Base-by-base conservation (phyloP, 2,888 invertebrate species). In the Hyppa rectilinea region DNA sequence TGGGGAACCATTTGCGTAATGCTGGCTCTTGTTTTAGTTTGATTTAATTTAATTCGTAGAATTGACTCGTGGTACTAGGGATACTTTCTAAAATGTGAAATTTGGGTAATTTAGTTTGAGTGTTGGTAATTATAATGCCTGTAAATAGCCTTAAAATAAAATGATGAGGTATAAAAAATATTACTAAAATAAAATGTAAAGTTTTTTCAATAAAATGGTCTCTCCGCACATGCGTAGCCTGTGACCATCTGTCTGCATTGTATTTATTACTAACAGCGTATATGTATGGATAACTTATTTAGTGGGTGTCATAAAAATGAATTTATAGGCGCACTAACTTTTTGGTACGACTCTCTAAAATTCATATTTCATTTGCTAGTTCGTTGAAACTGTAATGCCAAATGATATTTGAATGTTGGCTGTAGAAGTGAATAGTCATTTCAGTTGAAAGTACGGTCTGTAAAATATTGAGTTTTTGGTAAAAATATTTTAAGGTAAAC, bases 281-380 rank as follows among this genome's bases (percentile, higher is more conserved):
- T 78, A 58, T 71, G 60, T 78, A 75, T 63, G 76, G 78, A 78
- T 85, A 85, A 82, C 77, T 83, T 85, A 85, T 85, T 83, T 82
- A 78, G 82, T 75, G 76, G 66, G 66, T 71, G 75, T 82, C 77
- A 83, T 85, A 85, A 85, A 85, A 85, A 82, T 80, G 73, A 85
- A 85, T 85, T 85, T 85, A 85, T 85, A 65, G 80, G 65, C 68
- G 67, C 68, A 75, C 76, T 72, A 80, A 82, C 82, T 77, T 85
- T 85, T 85, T 83, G 69, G 58, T 59, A 69, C 53, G 70, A 64
- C 71, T 66, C 69, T 70, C 62, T 75, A 68, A 72, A 81, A 84
- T 80, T 75, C 78, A 78, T 73, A 67, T 80, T 74, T 78, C 50
- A 70, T 72, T 69, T 69, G 53, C 64, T 74, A 45, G 59, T 80